Evolutionary conservation across 2,797 vertebrate genomes (phyloP).

Genomic region (Sebastes cheni): DNA sequence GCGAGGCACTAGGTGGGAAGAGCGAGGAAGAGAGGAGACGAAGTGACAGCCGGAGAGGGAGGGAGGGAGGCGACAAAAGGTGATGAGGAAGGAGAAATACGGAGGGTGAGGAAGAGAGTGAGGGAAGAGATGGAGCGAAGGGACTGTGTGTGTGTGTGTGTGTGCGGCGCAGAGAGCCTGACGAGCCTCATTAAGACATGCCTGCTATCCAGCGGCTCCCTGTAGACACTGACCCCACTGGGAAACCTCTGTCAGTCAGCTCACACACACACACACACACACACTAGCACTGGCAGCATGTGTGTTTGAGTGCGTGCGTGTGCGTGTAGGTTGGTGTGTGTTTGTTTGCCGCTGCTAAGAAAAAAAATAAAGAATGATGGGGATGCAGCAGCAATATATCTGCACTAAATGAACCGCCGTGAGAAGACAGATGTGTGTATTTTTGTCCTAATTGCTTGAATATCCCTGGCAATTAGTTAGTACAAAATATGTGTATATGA

Average conservation of each 20-base stretch:
- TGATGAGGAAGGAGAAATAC: conserved; percentile 48
- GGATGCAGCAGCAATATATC: background rate
- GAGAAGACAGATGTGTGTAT: conserved; percentile 20
- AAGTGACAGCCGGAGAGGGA: conserved; percentile 19
- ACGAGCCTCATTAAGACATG: conserved; percentile 76
- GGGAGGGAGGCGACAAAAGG: conserved; percentile 3
- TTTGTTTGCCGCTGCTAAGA: background rate
- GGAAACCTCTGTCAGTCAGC: conserved; percentile 66
- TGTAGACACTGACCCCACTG: conserved; percentile 66
- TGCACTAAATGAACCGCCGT: background rate
- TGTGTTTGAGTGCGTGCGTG: background rate
- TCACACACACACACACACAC: conserved; percentile 12
- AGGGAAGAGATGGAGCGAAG: conserved; percentile 4
- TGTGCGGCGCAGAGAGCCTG: conserved; percentile 52
- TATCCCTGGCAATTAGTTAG: background rate
- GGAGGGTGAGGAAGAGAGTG: background rate
- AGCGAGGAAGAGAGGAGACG: background rate
- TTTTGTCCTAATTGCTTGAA: conserved; percentile 27
- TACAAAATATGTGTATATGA: background rate
- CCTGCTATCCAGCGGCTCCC: conserved; percentile 60
- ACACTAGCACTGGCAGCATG: background rate
- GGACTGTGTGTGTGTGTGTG: conserved; percentile 7
- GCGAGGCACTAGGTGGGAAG: conserved; percentile 10
- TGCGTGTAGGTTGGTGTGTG: background rate
- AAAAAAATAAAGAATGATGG: background rate